These are phyloP conservation scores for Nomada goodeniana DNA, from an alignment of 2,888 invertebrate genomes.

Conservation along the genomic window DNA sequence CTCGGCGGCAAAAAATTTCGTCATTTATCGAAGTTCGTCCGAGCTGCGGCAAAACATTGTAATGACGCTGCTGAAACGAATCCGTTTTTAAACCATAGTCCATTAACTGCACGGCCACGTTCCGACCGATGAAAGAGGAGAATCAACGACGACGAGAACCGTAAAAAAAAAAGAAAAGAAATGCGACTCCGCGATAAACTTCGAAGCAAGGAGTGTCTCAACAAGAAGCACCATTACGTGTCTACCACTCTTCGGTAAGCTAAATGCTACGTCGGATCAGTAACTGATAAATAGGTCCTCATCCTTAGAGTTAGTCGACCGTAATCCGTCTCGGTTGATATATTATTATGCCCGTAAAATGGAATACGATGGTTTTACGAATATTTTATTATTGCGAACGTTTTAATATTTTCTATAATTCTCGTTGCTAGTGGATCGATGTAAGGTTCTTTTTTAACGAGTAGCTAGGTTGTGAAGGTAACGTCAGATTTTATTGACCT, in stretches of 20 bases:
- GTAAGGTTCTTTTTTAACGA: too few relatives aligned
- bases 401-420: too few relatives aligned
- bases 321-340: not conserved
- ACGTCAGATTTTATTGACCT: too few relatives aligned
- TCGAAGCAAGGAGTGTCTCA: not conserved
- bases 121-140: not conserved
- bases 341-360: too few relatives aligned
- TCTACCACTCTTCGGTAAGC: not conserved
- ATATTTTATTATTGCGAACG: too few relatives aligned
- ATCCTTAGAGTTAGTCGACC: not conserved
- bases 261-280: not conserved
- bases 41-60: slow-evolving; percentile 29
- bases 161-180: not conserved
- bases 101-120: slow-evolving; percentile 38
- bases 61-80: slow-evolving; percentile 46
- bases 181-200: not conserved
- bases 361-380: too few relatives aligned
- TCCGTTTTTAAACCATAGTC: slow-evolving; percentile 41
- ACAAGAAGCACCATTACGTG: slow-evolving; percentile 32
- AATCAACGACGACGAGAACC: not conserved
- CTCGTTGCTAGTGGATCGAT: too few relatives aligned
- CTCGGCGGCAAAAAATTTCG: slow-evolving; percentile 27
- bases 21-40: slow-evolving; percentile 44
- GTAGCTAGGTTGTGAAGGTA: too few relatives aligned
- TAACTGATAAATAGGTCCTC: slow-evolving; percentile 5